Conservation (phyloP, 2,113 vertebrate species). For the Himantopus leucocephalus region DNA sequence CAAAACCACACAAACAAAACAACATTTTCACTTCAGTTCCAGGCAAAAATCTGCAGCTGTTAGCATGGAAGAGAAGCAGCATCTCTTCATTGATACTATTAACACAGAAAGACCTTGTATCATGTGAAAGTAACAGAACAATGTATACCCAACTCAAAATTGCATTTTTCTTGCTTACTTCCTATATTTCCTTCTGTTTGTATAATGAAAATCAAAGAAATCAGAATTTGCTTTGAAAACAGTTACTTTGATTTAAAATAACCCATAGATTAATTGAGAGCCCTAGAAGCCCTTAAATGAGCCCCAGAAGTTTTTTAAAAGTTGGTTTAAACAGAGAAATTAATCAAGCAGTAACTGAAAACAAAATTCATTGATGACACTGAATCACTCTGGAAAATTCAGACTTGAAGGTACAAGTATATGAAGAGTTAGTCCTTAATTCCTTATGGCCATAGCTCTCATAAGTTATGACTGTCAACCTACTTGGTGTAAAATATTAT, state of each 20-base stretch:
- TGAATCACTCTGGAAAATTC: background rate
- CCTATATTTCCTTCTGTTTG: background rate
- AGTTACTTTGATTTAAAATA: background rate
- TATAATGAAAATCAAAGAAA: background rate
- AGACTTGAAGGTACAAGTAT: background rate
- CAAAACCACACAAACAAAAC: background rate
- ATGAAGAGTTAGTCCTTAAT: background rate
- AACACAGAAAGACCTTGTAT: fast-evolving
- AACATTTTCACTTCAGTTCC: background rate
- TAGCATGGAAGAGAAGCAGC: background rate
- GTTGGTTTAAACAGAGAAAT: background rate
- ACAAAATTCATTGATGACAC: background rate
- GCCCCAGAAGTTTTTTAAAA: background rate
- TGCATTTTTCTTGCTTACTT: background rate
- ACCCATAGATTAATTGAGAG: background rate
- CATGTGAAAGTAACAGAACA: background rate
- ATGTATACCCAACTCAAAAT: background rate
- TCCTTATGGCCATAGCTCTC: background rate
- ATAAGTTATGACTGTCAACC: background rate
- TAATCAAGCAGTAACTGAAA: background rate
- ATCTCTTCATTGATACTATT: background rate
- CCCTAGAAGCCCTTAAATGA: no score
- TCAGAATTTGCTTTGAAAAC: background rate
- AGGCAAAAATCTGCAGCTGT: background rate
- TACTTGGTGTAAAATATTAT: background rate